Conservation (phyloP, 2,113 vertebrate genomes). For the Ictalurus furcatus region DNA sequence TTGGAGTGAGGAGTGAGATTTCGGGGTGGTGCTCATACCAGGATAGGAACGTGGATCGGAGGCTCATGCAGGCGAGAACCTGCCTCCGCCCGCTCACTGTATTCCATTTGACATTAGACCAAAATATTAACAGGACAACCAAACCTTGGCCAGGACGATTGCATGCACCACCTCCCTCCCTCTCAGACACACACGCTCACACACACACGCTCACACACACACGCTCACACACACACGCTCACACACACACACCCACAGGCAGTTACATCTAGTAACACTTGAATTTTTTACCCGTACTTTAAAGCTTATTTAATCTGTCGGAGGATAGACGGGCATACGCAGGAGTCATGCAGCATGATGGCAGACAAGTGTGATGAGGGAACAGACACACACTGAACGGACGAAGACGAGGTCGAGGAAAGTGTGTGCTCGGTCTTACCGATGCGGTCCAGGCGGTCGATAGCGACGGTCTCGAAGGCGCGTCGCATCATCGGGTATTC, state of each 20-base stretch:
- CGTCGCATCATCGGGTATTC: conserved; percentile 99
- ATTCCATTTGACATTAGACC: conserved; percentile 72
- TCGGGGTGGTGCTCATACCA: conserved; percentile 80
- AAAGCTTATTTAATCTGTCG: conserved; percentile 4
- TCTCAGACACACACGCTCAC: conserved; percentile 56
- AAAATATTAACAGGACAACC: conserved; percentile 50
- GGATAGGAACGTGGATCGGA: conserved; percentile 73
- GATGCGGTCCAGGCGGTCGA: conserved; percentile 94
- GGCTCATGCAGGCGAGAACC: conserved; percentile 79
- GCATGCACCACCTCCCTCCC: conserved; percentile 73
- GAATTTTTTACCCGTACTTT: neutral
- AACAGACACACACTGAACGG: conserved; percentile 48
- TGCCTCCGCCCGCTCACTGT: conserved; percentile 72
- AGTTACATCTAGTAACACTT: conserved; percentile 12
- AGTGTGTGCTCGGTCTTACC: conserved; percentile 72
- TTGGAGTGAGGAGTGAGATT: conserved; percentile 51
- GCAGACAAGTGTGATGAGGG: conserved; percentile 70
- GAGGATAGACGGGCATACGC: conserved; percentile 54
- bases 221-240: conserved; percentile 42
- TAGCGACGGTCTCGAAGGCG: conserved; percentile 97
- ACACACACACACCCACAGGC: conserved; percentile 59
- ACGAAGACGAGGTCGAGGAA: conserved; percentile 46
- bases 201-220: conserved; percentile 43
- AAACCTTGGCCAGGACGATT: neutral
- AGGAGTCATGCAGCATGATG: conserved; percentile 73